Evolutionary conservation across 2,888 invertebrate species (phyloP).

Genomic region (Dasypolia templi): DNA sequence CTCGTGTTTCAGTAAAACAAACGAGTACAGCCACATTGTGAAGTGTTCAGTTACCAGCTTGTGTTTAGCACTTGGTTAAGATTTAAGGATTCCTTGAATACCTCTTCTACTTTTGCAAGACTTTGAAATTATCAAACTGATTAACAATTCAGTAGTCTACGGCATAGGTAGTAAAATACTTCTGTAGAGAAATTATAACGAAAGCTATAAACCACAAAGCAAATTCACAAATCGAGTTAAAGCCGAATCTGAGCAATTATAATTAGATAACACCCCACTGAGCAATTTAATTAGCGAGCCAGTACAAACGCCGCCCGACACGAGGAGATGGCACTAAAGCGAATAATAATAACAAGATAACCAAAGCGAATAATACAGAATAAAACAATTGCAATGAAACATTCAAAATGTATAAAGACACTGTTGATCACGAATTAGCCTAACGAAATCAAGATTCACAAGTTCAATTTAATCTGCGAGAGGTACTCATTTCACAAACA

Average conservation of each 20-base stretch:
- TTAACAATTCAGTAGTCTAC: not conserved
- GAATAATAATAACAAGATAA: too few relatives aligned
- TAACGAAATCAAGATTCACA: conserved; percentile 36
- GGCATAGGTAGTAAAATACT: too few relatives aligned
- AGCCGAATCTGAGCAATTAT: conserved; percentile 33
- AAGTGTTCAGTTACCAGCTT: not conserved
- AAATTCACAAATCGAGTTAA: conserved; percentile 23
- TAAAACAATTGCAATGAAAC: conserved; percentile 14
- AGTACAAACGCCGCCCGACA: conserved; percentile 3
- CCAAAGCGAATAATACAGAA: conserved; percentile 10
- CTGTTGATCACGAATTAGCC: conserved; percentile 23
- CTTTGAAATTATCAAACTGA: not conserved
- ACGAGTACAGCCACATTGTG: conserved; percentile 3
- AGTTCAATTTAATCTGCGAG: conserved; percentile 59
- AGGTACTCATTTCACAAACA: conserved; percentile 51
- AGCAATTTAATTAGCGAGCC: conserved; percentile 37
- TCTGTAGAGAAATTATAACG: not conserved
- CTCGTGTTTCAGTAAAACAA: conserved; percentile 33
- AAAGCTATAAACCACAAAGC: not conserved
- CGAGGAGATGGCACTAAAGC: conserved; percentile 6
- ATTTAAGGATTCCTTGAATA: not conserved
- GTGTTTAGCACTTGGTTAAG: not conserved
- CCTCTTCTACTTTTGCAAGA: not conserved
- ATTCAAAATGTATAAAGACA: conserved; percentile 23
- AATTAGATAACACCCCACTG: conserved; percentile 33